phyloP scores from a whole-genome alignment of 2,113 vertebrate genomes.

The Bubalus kerabau region DNA sequence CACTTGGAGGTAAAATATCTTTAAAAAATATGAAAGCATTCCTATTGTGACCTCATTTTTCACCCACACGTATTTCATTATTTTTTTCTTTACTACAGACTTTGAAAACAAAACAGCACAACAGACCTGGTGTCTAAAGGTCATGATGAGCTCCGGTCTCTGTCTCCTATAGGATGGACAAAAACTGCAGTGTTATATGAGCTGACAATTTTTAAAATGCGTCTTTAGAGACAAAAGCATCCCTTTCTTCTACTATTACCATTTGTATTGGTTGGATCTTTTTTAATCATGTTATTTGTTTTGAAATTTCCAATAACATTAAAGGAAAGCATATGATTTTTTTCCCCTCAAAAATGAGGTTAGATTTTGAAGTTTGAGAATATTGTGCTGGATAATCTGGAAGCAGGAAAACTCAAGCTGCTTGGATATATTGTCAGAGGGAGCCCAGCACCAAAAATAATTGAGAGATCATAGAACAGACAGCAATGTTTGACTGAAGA shows the following conservation, averaged over 20 bases:
- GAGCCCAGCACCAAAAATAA: background rate
- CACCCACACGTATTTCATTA: background rate
- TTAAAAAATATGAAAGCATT: background rate
- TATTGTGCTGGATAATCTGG: background rate
- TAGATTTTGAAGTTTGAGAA: background rate
- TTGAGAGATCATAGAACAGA: background rate
- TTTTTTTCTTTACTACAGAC: background rate
- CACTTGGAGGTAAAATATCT: background rate
- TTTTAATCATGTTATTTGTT: background rate
- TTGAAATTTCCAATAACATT: background rate
- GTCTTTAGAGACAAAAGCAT: background rate
- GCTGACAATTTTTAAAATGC: background rate
- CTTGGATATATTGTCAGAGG: background rate
- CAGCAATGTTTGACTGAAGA: background rate
- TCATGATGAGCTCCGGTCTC: fast-evolving
- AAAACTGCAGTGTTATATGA: background rate
- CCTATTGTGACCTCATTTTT: background rate
- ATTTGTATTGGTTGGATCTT: background rate
- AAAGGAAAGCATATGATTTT: background rate
- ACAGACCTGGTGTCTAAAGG: background rate
- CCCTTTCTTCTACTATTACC: background rate
- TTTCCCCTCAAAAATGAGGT: background rate
- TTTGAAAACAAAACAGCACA: background rate
- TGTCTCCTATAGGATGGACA: background rate
- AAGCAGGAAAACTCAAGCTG: background rate